Conservation (phyloP, 2,113 vertebrate species). For the Oreotrochilus melanogaster region DNA sequence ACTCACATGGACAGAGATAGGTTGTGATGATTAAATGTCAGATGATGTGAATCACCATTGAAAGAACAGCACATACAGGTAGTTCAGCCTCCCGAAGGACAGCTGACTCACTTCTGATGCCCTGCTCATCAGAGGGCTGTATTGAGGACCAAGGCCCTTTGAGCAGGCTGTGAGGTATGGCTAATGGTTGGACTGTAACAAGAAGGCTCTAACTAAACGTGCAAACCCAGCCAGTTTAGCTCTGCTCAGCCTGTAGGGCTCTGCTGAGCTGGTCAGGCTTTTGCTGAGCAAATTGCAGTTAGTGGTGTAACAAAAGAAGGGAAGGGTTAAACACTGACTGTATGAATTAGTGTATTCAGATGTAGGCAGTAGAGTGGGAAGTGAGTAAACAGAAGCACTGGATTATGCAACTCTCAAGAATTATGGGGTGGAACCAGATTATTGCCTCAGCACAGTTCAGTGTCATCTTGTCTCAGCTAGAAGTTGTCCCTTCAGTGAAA, state of each 20-base stretch:
- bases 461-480: not conserved
- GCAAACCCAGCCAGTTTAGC: not conserved
- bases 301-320: not conserved
- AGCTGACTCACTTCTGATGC: constrained; percentile 43
- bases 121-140: constrained; percentile 1
- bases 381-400: not conserved
- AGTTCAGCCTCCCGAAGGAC: constrained; percentile 36
- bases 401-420: not conserved
- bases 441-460: not conserved
- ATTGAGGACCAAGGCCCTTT: not conserved
- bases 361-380: constrained; percentile 1
- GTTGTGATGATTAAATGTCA: constrained; percentile 47
- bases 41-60: constrained; percentile 41
- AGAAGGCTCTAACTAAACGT: constrained; percentile 8
- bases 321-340: not conserved
- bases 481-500: not conserved
- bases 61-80: constrained; percentile 8
- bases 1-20: not conserved
- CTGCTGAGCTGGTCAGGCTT: constrained; percentile 25
- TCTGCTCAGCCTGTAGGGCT: not conserved
- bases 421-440: not conserved
- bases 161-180: constrained; percentile 21
- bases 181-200: not conserved
- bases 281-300: not conserved
- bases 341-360: not conserved